Evolutionary conservation across 2,797 vertebrate species (phyloP), one percentile per base, ranked within the genome.

Genomic region (Amblyopsis hoosieri): DNA sequence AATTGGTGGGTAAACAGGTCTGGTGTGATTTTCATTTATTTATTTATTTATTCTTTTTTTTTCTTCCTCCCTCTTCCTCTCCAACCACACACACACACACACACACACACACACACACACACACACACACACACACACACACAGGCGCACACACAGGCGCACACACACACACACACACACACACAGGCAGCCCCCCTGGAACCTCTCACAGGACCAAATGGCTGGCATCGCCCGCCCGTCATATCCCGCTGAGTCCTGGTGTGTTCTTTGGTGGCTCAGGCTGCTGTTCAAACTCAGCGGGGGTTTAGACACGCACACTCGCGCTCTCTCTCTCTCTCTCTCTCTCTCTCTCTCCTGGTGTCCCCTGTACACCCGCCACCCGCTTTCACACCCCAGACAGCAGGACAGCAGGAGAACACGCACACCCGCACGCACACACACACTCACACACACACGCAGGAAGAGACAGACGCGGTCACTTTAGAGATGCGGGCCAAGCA

Each of bases 381-480:
- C 89, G 89, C 91, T 91, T 93, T 93, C 93, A 92, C 93, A 94
- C 93, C 91, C 93, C 93, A 94, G 91, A 94, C 93, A 91, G 89
- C 88, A 92, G 89, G 92, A 94, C 93, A 93, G 90, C 91, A 92
- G 92, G 91, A 91, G 91, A 91, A 82, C 76, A 81, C 82, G 82
- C 76, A 76, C 82, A 58, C 54, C 79, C 82, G 82, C 76, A 76
- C 82, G 52, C 54, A 61, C 70, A 71, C 73, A 64, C 84, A 49
- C 10, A 8, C 45, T 80, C 86, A 92, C 90, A 49, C 10, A 8
- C 45, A 81, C 86, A 92, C 90, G 90, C 85, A 91, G 91, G 91
- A 91, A 93, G 91, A 93, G 90, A 92, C 91, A 93, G 93, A 93
- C 90, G 91, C 91, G 93, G 93, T 93, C 93, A 93, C 91, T 94